Evolutionary conservation across 2,888 invertebrate genomes (phyloP).

Genomic region (Drosophila phalerata): DNA sequence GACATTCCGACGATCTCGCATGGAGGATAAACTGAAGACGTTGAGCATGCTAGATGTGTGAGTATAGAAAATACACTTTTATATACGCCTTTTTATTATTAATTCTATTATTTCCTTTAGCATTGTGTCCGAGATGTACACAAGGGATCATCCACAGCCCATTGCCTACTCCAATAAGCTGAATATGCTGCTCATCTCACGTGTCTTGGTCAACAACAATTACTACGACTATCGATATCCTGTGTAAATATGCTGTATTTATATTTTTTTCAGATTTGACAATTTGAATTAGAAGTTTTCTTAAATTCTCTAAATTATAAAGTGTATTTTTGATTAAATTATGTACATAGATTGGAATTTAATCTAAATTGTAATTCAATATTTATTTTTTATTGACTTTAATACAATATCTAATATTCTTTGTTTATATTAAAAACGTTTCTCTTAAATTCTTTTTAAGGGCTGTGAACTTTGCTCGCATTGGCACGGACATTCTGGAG

Average conservation of each 20-base stretch:
- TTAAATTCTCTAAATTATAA: neutral
- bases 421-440: too few species aligned
- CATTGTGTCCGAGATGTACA: conserved; percentile 84
- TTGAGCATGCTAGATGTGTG: conserved; percentile 83
- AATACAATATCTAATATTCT: too few species aligned
- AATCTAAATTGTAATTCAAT: too few species aligned
- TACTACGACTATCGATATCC: conserved; percentile 85
- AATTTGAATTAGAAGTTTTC: too few species aligned
- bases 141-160: conserved; percentile 71
- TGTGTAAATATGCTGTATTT: conserved; percentile 70
- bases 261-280: neutral
- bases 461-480: conserved; percentile 84
- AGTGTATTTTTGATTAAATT: neutral
- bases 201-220: conserved; percentile 72
- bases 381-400: too few species aligned
- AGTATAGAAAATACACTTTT: too few species aligned
- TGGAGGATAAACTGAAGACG: conserved; percentile 83
- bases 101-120: conserved; percentile 46
- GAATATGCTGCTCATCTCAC: conserved; percentile 84
- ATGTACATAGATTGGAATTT: too few species aligned
- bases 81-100: too few species aligned
- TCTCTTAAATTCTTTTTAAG: conserved; percentile 42
- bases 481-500: conserved; percentile 84
- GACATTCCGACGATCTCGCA: conserved; percentile 82
- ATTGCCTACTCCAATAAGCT: conserved; percentile 83